Conservation (phyloP, 2,888 invertebrate genomes). For the Chrysolina oricalcia region DNA sequence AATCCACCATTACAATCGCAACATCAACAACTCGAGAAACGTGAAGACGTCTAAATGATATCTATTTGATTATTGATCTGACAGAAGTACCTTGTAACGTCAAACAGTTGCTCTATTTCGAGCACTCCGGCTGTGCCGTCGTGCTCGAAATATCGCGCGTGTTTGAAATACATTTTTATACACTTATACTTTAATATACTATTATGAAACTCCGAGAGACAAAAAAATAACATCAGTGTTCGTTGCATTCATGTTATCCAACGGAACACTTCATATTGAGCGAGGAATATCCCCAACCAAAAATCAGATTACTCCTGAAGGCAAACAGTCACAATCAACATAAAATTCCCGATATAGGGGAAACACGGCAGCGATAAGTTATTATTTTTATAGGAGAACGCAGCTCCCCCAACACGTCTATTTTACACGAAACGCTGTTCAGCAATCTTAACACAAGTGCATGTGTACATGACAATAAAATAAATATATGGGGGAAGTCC, state of each 20-base stretch:
- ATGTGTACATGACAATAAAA: slow-evolving; percentile 71
- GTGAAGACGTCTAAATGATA: too few species aligned
- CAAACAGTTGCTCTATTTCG: too few species aligned
- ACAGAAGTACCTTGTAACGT: too few species aligned
- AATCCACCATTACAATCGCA: too few species aligned
- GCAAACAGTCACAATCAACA: slow-evolving; percentile 49
- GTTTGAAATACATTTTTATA: too few species aligned
- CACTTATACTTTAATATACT: too few species aligned
- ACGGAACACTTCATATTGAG: not conserved
- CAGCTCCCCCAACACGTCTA: slow-evolving; percentile 54
- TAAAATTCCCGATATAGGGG: slow-evolving; percentile 52
- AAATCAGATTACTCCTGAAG: slow-evolving; percentile 1
- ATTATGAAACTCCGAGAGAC: too few species aligned
- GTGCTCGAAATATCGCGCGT: too few species aligned
- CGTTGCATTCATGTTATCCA: not conserved
- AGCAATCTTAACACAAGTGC: slow-evolving; percentile 70
- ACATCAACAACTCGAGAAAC: too few species aligned
- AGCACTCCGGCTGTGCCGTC: too few species aligned
- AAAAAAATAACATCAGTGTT: too few species aligned
- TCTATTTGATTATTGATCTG: too few species aligned
- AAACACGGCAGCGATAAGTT: slow-evolving; percentile 56
- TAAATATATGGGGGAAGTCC: slow-evolving; percentile 69
- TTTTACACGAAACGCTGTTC: slow-evolving; percentile 62
- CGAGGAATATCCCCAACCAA: not conserved
- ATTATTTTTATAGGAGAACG: slow-evolving; percentile 61